Evolutionary conservation across 2,113 vertebrate genomes (phyloP), one percentile per base, ranked within the genome.

Genomic region (Clarias batrachus): DNA sequence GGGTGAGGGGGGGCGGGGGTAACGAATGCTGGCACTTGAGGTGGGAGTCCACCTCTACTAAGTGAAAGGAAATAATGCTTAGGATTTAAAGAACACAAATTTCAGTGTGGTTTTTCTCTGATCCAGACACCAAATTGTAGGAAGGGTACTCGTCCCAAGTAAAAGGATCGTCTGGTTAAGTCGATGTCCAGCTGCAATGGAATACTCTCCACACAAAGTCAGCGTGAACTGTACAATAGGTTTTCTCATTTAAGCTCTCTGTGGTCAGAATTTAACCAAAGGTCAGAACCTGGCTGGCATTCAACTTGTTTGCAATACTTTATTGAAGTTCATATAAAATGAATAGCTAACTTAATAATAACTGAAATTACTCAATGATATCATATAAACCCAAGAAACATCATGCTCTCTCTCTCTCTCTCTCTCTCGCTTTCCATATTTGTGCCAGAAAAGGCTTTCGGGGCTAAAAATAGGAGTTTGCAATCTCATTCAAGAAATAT

Each of bases 321-420:
- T 5, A 13, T 3, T 57, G 8, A 10, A 3, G 16, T 33, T 30
- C 54, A 8, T 25, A 21, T 25, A 81, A 14, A 60, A 81, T 41
- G 41, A 25, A 60, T 37, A 21, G 10, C 56, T 12, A 60, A 56
- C 25, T 27, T 27, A 56, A 78, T n/a, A 76, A 76, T 78, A 78
- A 78, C 13, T 19, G 57, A 41, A 81, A 81, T 41, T 30, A 81
- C 19, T 62, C 78, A 66, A 68, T 11, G 11, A n/a, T 37, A 41
- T 60, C n/a, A 57, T 60, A 65, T 23, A 85, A 88, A 66, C 71
- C 23, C 71, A 82, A 48, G 77, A 65, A 27, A 37, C 4, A 16
- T 52, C 73, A 63, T 23, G 1, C 10, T 83, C 21, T 25, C 37
- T 85, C 37, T 86, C 19, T 85, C 37, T 86, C 19, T 63, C 37